phyloP scores from a whole-genome alignment of 2,888 invertebrate genomes.

The Coenonympha arcania region DNA sequence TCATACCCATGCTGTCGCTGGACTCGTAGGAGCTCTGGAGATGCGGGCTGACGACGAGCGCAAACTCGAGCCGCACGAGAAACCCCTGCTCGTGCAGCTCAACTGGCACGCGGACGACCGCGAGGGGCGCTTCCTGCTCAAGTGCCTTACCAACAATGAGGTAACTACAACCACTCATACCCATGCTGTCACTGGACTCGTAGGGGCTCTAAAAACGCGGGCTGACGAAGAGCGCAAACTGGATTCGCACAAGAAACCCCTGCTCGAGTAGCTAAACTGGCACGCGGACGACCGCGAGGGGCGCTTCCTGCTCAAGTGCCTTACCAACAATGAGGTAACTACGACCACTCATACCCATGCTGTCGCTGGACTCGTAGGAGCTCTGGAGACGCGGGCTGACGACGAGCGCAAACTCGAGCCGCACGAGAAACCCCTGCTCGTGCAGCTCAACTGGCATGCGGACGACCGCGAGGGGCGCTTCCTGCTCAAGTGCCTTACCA shows the following conservation, averaged over 20 bases:
- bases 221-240: too few relatives aligned
- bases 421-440: too few relatives aligned
- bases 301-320: slow-evolving; percentile 92
- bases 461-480: slow-evolving; percentile 99
- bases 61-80: slow-evolving; percentile 90
- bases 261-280: slow-evolving; percentile 98
- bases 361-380: slow-evolving; percentile 83
- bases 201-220: too few relatives aligned
- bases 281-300: slow-evolving; percentile 99
- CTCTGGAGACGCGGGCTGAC: too few relatives aligned
- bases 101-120: slow-evolving; percentile 99
- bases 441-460: slow-evolving; percentile 99
- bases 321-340: slow-evolving; percentile 94
- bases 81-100: slow-evolving; percentile 95
- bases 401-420: too few relatives aligned
- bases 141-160: slow-evolving; percentile 90
- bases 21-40: too few relatives aligned
- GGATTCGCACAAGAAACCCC: too few relatives aligned
- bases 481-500: slow-evolving; percentile 90
- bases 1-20: too few relatives aligned
- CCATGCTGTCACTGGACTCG: slow-evolving; percentile 89
- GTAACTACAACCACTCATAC: slow-evolving; percentile 97
- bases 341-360: slow-evolving; percentile 99
- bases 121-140: slow-evolving; percentile 96
- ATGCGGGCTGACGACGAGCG: slow-evolving; percentile 89